These are phyloP conservation scores for Drepanosiphum platanoidis DNA, from an alignment of 2,888 invertebrate genomes.

Conservation along the genomic window DNA sequence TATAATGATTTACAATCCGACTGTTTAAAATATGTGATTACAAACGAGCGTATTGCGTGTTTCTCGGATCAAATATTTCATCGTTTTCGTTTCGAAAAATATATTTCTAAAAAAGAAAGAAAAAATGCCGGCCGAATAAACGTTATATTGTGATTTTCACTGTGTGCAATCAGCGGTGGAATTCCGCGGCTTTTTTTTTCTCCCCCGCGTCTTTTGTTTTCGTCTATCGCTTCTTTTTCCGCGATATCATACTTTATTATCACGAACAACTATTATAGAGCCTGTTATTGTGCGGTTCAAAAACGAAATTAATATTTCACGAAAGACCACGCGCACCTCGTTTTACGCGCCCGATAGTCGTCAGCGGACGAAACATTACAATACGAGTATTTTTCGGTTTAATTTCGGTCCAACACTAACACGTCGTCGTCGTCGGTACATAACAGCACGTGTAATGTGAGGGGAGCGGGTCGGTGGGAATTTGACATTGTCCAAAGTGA, in stretches of 20 bases:
- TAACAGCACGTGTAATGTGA: neutral
- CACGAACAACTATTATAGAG: too few relatives aligned
- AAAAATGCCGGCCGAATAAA: neutral
- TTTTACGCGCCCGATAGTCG: neutral
- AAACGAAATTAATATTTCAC: conserved; percentile 20
- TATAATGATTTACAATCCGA: neutral
- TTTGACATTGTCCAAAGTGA: conserved; percentile 41
- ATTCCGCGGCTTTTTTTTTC: too few relatives aligned
- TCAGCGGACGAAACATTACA: conserved; percentile 6
- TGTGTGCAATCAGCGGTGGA: too few relatives aligned
- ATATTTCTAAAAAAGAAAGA: neutral
- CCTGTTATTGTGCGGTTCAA: too few relatives aligned
- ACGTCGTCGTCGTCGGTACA: too few relatives aligned
- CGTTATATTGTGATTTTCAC: too few relatives aligned
- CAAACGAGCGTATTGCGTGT: too few relatives aligned
- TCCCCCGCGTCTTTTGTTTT: too few relatives aligned
- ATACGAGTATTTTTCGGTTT: neutral
- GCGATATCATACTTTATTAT: too few relatives aligned
- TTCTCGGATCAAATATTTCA: too few relatives aligned
- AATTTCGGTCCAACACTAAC: neutral
- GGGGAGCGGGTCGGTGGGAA: neutral
- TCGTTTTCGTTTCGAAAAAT: neutral
- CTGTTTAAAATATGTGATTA: neutral
- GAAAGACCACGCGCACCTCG: neutral
- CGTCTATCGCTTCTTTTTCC: too few relatives aligned